Base-by-base conservation (phyloP, 2,797 vertebrate species). In the Sphaeramia orbicularis region DNA sequence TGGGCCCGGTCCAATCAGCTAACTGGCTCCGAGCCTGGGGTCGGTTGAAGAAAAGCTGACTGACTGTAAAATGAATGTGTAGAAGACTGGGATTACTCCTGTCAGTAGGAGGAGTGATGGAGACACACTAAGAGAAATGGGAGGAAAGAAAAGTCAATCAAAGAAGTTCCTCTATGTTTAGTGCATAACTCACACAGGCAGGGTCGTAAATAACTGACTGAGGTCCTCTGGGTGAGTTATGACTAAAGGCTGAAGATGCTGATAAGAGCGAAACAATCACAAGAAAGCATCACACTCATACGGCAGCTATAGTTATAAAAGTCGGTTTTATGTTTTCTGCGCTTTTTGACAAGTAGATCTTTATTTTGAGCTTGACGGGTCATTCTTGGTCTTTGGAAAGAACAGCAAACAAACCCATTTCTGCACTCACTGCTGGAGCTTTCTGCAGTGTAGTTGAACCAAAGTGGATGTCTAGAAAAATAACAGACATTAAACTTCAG, bases 151-250 rank as follows among this genome's bases (percentile, higher is more conserved):
- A 65, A 76, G 56, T 72, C 15, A 73, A 78, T 84, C 65, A 62
- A 47, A 69, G 48, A 51, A 64, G 59, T 37, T 59, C 57, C 59
- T 62, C 15, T 16, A 27, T 37, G 63, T 56, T 61, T 42, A 55
- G 58, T 47, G 49, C 21, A 61, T 87, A 52, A 59, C 77, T 83
- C 63, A 61, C 52, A 32, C 15, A 69, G 48, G 11, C 13, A 35
- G 49, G 48, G 48, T 15, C 30, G 50, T 78, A 75, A 86, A 85
- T 81, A 74, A 81, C 62, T 45, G 50, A 32, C n/a, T 35, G 10
- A 43, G 10, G 14, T 48, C 67, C 36, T 64, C 62, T 16, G 19
- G 13, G 19, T 72, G 57, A 81, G 59, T 69, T 70, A 78, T 37
- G 14, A 40, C 41, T 24, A 37, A 45, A 42, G 44, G 21, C 50